Base-by-base conservation (phyloP, 2,888 invertebrate genomes). In the Erebia ligea region DNA sequence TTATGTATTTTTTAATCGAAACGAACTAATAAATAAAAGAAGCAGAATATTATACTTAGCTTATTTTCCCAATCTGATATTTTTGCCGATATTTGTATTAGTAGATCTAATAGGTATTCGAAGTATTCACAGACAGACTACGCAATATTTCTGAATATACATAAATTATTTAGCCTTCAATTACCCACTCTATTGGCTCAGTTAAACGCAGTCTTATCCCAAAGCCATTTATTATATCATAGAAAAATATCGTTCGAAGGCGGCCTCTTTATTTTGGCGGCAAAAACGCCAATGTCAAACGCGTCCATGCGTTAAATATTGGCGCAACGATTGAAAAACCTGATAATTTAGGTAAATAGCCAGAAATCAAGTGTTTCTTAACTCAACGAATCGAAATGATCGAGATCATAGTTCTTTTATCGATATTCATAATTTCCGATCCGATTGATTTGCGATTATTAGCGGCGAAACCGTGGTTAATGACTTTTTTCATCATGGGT, bases 281-380 rank as follows among this genome's bases (percentile, higher is more conserved):
- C 89, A 91, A 92, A 92, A 80, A 72, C 81, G 83, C 86, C 93
- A 93, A 92, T 93, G 92, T 89, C 93, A 90, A 82, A 78, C 75
- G 76, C 89, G 83, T 77, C 87, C 89, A 90, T 87, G 91, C 92
- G 92, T 90, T 85, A 89, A 87, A 82, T 81, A 85, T 87, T 92
- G 88, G 82, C 86, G 88, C 90, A 92, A 91, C 87, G 19, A 42
- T 66, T 56, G 42, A 45, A 89, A 91, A 92, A 87, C 83, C 89
- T 85, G 87, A 84, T 90, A 91, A 92, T 92, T 87, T 90, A 77
- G 86, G 87, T 91, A 92, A 92, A 91, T 86, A 89, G 88, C 92
- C 90, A 86, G 90, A 92, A 92, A 92, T 91, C 93, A 86, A 82
- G 79, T 82, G 80, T 91, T 91, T 86, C 90, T 83, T 89, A 86